phyloP scores from a whole-genome alignment of 2,113 vertebrate species.

The Cricetomys ansorgei region DNA sequence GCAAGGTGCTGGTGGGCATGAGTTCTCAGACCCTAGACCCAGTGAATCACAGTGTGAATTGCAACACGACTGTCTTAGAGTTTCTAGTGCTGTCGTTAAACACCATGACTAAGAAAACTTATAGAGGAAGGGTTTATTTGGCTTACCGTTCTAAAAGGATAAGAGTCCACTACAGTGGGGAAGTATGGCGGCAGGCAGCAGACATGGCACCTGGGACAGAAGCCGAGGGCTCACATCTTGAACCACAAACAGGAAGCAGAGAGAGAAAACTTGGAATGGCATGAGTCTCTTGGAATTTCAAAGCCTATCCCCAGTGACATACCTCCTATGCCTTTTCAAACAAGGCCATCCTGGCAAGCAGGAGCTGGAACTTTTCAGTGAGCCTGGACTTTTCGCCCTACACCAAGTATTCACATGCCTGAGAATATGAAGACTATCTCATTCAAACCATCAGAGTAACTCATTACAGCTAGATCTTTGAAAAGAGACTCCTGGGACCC shows the following conservation, averaged over 20 bases:
- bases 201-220: not conserved
- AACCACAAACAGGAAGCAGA: not conserved
- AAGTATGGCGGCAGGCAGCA: not conserved
- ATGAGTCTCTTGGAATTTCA: not conserved
- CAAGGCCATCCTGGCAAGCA: too few species aligned
- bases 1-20: not conserved
- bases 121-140: not conserved
- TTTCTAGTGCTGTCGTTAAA: not conserved
- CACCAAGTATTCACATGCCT: not conserved
- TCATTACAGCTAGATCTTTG: not conserved
- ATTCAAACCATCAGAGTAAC: not conserved
- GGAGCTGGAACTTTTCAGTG: too few species aligned
- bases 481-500: not conserved
- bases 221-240: not conserved
- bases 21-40: not conserved
- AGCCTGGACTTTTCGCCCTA: too few species aligned
- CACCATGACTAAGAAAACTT: not conserved
- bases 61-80: not conserved
- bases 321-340: not conserved
- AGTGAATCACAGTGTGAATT: not conserved
- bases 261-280: not conserved
- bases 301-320: not conserved
- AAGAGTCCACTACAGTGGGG: not conserved
- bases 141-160: not conserved
- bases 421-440: not conserved